Percentiles rank a stretch among this genome's conserved stretches.
These are phyloP conservation scores for Siphlonurus alternatus DNA, from an alignment of 2,888 invertebrate genomes.

Conservation along the genomic window DNA sequence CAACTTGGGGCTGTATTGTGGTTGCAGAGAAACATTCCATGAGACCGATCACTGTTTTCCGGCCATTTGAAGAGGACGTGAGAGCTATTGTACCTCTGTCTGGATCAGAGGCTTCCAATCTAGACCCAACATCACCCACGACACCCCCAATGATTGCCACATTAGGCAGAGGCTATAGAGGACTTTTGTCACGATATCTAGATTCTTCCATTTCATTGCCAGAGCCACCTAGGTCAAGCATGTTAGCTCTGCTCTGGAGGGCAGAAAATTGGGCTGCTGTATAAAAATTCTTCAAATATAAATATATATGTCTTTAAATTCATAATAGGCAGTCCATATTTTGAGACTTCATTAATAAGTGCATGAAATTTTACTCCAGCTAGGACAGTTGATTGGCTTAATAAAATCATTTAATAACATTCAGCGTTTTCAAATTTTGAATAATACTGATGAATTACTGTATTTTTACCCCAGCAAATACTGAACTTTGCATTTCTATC, in stretches of 20 bases:
- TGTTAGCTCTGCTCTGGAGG: conserved; percentile 5
- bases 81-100: conserved; percentile 40
- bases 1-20: conserved; percentile 87
- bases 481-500: too few species aligned
- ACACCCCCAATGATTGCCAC: conserved; percentile 40
- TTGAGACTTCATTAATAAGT: too few species aligned
- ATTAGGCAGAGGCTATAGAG: conserved; percentile 71
- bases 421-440: too few species aligned
- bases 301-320: not conserved
- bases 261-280: conserved; percentile 9
- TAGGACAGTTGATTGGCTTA: too few species aligned
- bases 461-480: too few species aligned
- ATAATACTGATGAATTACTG: too few species aligned
- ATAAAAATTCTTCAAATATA: conserved; percentile 4
- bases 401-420: too few species aligned
- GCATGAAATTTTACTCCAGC: too few species aligned
- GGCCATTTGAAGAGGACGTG: conserved; percentile 76
- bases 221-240: conserved; percentile 7
- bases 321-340: not conserved
- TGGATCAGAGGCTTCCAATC: conserved; percentile 21
- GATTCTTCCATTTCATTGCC: conserved; percentile 11
- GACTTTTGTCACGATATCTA: conserved; percentile 33
- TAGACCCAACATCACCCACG: conserved; percentile 21
- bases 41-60: conserved; percentile 78
- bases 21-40: conserved; percentile 67